phyloP scores from a whole-genome alignment of 1,140 invertebrate genomes.

The Rhagoletis zephyria region DNA sequence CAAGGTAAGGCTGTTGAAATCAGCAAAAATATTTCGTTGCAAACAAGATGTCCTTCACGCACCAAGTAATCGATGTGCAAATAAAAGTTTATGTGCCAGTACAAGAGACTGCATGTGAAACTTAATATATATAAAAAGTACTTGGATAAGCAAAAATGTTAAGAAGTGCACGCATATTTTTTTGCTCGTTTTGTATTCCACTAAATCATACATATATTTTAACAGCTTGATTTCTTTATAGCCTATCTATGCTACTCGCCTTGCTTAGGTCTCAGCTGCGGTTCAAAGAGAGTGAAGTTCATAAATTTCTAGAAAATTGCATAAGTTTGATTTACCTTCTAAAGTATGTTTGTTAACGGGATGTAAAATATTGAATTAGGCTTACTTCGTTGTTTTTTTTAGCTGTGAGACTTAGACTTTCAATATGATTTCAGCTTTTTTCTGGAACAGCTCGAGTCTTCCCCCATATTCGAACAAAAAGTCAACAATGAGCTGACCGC shows the following conservation, averaged over 20 bases:
- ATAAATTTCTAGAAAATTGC: not conserved
- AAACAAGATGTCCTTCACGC: not conserved
- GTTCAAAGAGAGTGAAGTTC: not conserved
- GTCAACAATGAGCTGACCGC: too few species aligned
- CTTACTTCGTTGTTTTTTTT: not conserved
- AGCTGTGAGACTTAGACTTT: too few species aligned
- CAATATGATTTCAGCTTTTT: too few species aligned
- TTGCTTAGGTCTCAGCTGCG: not conserved
- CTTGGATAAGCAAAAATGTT: not conserved
- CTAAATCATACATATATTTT: not conserved
- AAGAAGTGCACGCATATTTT: not conserved
- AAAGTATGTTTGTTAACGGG: not conserved
- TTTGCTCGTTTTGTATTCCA: not conserved
- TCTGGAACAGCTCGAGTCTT: too few species aligned
- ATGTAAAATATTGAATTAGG: not conserved
- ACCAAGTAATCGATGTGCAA: constrained; percentile 25
- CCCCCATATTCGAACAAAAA: too few species aligned
- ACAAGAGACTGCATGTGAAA: not conserved
- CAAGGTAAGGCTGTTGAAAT: not conserved
- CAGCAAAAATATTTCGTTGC: not conserved
- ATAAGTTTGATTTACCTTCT: not conserved
- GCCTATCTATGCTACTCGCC: not conserved
- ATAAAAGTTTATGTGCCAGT: not conserved
- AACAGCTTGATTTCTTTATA: not conserved
- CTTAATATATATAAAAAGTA: not conserved